These are phyloP conservation scores for Cinclus cinclus DNA, from an alignment of 2,113 vertebrate species.

Conservation along the genomic window DNA sequence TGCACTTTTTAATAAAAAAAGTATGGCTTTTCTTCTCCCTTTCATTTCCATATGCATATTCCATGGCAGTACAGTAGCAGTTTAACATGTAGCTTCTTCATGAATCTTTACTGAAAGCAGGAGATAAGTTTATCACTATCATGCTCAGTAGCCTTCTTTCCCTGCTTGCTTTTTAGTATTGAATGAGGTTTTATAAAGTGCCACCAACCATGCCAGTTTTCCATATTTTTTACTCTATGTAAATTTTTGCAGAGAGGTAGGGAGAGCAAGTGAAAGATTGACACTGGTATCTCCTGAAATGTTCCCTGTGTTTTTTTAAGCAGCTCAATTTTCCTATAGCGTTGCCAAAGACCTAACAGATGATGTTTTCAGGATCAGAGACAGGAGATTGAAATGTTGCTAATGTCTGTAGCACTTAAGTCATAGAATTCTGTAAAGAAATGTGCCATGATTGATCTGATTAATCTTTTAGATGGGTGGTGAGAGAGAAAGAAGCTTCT, in stretches of 20 bases:
- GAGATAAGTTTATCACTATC: constrained; percentile 20
- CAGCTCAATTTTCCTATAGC: constrained; percentile 25
- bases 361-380: constrained; percentile 57
- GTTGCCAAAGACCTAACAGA: constrained; percentile 28
- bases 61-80: background rate
- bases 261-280: constrained; percentile 25
- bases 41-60: background rate
- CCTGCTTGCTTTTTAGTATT: background rate
- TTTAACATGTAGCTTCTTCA: background rate
- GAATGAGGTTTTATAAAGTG: constrained; percentile 19
- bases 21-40: background rate
- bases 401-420: constrained; percentile 60
- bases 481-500: constrained; percentile 12
- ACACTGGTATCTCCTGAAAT: constrained; percentile 41
- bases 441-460: constrained; percentile 41
- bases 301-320: background rate
- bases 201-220: constrained; percentile 6
- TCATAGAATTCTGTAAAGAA: constrained; percentile 60
- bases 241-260: constrained; percentile 35
- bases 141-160: background rate
- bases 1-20: constrained; percentile 19
- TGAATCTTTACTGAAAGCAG: background rate
- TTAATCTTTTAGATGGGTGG: constrained; percentile 55
- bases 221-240: constrained; percentile 13
- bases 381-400: constrained; percentile 57